Evolutionary conservation across 2,797 vertebrate genomes (phyloP).

Genomic region (Cygnus olor): DNA sequence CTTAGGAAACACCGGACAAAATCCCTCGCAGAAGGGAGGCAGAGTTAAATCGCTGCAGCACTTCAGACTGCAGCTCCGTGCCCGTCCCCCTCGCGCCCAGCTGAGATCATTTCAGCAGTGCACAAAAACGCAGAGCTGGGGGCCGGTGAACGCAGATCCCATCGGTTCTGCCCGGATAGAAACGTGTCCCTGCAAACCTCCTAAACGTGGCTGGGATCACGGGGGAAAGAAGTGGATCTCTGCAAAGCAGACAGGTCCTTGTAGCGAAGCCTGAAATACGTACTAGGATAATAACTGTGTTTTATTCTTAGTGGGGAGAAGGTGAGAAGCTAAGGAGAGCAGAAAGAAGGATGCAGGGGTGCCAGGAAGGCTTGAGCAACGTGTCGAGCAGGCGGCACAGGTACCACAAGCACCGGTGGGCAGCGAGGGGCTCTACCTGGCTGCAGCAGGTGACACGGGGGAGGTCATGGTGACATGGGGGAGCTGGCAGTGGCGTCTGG

Average conservation of each 20-base stretch:
- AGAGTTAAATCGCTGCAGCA: background rate
- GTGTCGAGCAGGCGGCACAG: fast-evolving
- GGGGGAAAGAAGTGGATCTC: background rate
- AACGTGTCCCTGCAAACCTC: background rate
- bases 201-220: background rate
- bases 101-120: background rate
- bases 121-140: background rate
- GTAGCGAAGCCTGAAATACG: background rate
- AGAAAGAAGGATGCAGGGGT: background rate
- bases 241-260: background rate
- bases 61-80: background rate
- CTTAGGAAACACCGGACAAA: background rate
- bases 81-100: background rate
- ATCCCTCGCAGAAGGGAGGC: background rate
- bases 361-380: background rate
- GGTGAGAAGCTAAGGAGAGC: background rate
- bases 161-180: fast-evolving
- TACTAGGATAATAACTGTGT: background rate
- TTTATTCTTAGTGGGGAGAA: background rate
- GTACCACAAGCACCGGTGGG: background rate
- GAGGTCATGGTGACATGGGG: too few species aligned
- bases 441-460: too few species aligned
- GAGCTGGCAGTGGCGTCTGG: background rate
- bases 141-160: background rate
- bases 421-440: background rate